These are phyloP conservation scores for Pantherophis guttatus DNA, from an alignment of 2,113 vertebrate species.

Conservation along the genomic window DNA sequence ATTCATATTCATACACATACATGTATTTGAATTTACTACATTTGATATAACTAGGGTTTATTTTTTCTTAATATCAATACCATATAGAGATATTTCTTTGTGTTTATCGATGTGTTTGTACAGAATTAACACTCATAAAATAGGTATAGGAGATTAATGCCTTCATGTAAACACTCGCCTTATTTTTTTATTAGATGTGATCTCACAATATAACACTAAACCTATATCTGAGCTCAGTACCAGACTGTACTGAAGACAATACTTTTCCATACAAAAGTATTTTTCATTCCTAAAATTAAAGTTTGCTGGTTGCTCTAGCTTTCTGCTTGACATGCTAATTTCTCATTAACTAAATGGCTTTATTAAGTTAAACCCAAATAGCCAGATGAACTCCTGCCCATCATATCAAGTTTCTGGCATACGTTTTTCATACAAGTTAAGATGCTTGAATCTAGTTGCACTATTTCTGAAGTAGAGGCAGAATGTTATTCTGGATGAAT, in stretches of 20 bases:
- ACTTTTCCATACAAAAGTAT: neutral
- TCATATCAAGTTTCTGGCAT: neutral
- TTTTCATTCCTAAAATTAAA: neutral
- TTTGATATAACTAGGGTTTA: neutral
- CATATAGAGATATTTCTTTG: neutral
- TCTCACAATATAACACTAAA: neutral
- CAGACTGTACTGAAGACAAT: neutral
- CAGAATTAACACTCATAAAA: neutral
- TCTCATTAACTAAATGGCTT: neutral
- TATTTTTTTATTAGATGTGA: neutral
- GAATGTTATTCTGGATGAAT: neutral
- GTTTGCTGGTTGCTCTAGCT: neutral
- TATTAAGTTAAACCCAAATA: neutral
- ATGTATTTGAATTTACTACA: neutral
- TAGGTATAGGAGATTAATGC: neutral
- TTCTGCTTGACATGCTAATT: neutral
- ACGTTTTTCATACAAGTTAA: neutral
- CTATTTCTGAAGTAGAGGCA: neutral
- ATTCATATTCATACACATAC: too few species aligned
- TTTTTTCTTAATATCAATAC: neutral
- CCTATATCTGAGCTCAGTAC: neutral
- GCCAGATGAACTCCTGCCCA: neutral
- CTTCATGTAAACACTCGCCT: neutral
- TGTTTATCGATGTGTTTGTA: neutral
- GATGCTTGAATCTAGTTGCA: neutral